Conservation (phyloP, 1,140 invertebrate genomes). For the Globodera ellingtonae region DNA sequence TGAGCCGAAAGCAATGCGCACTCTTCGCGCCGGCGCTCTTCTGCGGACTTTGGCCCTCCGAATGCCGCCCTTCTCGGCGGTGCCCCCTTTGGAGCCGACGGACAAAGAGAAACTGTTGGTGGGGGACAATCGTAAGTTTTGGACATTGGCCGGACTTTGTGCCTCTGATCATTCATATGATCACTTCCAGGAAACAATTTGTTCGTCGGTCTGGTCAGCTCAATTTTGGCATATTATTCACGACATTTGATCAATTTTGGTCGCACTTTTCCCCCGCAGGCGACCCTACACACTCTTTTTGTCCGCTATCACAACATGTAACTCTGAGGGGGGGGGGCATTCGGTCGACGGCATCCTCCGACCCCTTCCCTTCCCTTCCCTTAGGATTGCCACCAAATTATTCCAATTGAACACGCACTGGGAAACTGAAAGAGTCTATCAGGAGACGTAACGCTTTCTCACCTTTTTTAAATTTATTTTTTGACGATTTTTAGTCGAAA, state of each 20-base stretch:
- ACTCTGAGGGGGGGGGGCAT: neutral
- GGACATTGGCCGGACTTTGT: neutral
- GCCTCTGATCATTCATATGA: neutral
- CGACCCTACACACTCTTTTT: conserved; percentile 48
- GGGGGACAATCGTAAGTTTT: conserved; percentile 41
- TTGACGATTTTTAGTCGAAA: conserved; percentile 28
- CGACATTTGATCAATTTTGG: neutral
- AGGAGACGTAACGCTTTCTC: conserved; percentile 35
- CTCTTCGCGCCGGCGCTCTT: conserved; percentile 43
- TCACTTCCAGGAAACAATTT: conserved; percentile 20
- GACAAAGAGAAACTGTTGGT: conserved; percentile 40
- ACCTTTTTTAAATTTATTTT: neutral
- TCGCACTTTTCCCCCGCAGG: conserved; percentile 41
- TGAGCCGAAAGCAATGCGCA: conserved; percentile 26
- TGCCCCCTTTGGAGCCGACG: conserved; percentile 19
- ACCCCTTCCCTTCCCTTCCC: conserved; percentile 13
- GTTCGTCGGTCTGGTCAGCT: conserved; percentile 23
- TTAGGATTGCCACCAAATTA: conserved; percentile 42
- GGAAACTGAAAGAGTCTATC: conserved; percentile 45
- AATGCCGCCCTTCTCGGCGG: conserved; percentile 17
- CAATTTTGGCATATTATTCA: neutral
- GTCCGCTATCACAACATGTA: conserved; percentile 52
- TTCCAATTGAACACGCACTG: conserved; percentile 41
- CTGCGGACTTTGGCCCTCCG: conserved; percentile 30
- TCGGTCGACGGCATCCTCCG: neutral